A percentile compares a stretch with the other conserved stretches of the same genome.
These are phyloP conservation scores for Venustoraphidia nigricollis DNA, from an alignment of 2,888 invertebrate genomes.

Conservation along the genomic window DNA sequence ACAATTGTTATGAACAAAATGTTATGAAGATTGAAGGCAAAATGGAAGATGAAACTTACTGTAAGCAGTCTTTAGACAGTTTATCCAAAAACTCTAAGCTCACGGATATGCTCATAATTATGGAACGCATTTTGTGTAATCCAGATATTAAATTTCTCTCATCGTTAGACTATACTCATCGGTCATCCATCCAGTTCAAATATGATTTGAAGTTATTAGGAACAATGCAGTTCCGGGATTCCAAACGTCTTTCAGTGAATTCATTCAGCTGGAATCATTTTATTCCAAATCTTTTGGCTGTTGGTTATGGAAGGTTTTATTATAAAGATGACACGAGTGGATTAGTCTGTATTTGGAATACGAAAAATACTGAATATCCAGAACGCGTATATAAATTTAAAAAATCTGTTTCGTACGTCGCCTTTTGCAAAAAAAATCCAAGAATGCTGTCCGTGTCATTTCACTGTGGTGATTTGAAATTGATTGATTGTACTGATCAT, in stretches of 20 bases:
- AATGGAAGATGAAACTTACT: no score
- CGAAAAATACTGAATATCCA: conserved; percentile 64
- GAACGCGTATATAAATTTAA: conserved; percentile 50
- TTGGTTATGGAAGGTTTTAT: conserved; percentile 54
- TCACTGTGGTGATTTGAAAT: conserved; percentile 50
- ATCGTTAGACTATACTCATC: conserved; percentile 35
- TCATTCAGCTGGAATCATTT: conserved; percentile 48
- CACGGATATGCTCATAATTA: conserved; percentile 43
- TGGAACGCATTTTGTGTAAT: conserved; percentile 54
- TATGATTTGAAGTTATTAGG: conserved; percentile 53
- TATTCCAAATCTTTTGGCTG: conserved; percentile 58
- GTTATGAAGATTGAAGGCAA: no score
- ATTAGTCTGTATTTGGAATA: conserved; percentile 60
- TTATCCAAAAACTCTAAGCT: conserved; percentile 27
- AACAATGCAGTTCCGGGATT: conserved; percentile 40
- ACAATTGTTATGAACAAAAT: no score
- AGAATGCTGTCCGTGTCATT: conserved; percentile 63
- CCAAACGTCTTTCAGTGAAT: conserved; percentile 39
- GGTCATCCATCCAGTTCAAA: conserved; percentile 45
- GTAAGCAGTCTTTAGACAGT: no score
- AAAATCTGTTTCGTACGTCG: conserved; percentile 47
- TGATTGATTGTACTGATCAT: conserved; percentile 51
- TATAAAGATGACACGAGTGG: conserved; percentile 40
- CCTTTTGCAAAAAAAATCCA: conserved; percentile 52
- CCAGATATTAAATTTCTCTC: conserved; percentile 22